Conservation (phyloP, 2,797 vertebrate genomes). For the Sternarchorhynchus goeldii region DNA sequence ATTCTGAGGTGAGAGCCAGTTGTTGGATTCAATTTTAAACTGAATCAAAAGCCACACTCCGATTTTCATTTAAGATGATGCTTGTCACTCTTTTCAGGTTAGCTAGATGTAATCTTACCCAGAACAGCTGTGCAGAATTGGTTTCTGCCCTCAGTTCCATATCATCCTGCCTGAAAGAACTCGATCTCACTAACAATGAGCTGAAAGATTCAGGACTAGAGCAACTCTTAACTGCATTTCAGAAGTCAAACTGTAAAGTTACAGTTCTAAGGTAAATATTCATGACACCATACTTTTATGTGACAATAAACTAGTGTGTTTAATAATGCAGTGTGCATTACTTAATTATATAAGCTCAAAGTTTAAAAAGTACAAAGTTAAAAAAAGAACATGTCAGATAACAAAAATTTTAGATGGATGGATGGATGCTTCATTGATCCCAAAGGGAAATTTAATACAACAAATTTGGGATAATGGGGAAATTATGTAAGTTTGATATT, state of each 20-base stretch:
- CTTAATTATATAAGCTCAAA: too few species aligned
- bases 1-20: conserved; percentile 38
- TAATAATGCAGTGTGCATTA: too few species aligned
- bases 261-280: conserved; percentile 45
- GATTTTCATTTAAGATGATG: neutral
- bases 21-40: neutral
- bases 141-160: conserved; percentile 12
- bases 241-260: conserved; percentile 12
- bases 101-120: conserved; percentile 28
- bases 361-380: too few species aligned
- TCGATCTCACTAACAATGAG: conserved; percentile 44
- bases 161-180: conserved; percentile 30
- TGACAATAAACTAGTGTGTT: too few species aligned
- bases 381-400: too few species aligned
- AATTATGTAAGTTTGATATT: too few species aligned
- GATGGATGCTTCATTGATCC: too few species aligned
- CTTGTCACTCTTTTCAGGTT: conserved; percentile 24
- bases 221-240: neutral
- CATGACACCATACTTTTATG: neutral
- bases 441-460: too few species aligned
- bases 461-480: neutral
- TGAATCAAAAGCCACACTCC: neutral
- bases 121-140: conserved; percentile 36
- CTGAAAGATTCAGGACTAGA: conserved; percentile 35
- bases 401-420: too few species aligned